A percentile compares a stretch with the other conserved stretches of the same genome.
Conservation (phyloP, 2,113 vertebrate genomes). For the Balaenoptera acutorostrata region DNA sequence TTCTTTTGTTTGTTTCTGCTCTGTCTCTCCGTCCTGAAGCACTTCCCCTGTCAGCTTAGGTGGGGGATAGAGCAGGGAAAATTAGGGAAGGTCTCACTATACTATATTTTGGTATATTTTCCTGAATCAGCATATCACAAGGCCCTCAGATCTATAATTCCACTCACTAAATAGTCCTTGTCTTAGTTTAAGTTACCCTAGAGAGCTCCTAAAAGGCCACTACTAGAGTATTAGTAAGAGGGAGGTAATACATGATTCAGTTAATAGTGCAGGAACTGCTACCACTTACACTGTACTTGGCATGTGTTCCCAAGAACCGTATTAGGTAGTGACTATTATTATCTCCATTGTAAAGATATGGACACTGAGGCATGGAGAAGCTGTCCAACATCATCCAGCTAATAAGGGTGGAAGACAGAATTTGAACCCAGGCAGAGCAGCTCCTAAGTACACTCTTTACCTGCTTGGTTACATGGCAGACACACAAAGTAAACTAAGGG, state of each 20-base stretch:
- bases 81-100: background rate
- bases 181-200: background rate
- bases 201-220: background rate
- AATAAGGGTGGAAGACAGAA: background rate
- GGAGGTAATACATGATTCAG: background rate
- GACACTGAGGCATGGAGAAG: background rate
- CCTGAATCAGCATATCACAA: background rate
- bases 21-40: background rate
- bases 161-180: background rate
- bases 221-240: background rate
- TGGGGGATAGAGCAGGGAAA: background rate
- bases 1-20: background rate
- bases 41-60: background rate
- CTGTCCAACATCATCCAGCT: background rate
- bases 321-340: background rate
- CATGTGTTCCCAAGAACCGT: background rate
- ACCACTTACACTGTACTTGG: background rate
- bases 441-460: background rate
- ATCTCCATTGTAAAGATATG: background rate
- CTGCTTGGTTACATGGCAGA: background rate
- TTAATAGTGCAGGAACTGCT: background rate
- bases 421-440: background rate
- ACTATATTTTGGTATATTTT: background rate
- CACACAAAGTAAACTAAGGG: background rate
- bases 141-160: background rate